Evolutionary conservation across 1,140 invertebrate species (phyloP), one percentile per base, ranked within the genome.

Genomic region (Drosophila sturtevanti): DNA sequence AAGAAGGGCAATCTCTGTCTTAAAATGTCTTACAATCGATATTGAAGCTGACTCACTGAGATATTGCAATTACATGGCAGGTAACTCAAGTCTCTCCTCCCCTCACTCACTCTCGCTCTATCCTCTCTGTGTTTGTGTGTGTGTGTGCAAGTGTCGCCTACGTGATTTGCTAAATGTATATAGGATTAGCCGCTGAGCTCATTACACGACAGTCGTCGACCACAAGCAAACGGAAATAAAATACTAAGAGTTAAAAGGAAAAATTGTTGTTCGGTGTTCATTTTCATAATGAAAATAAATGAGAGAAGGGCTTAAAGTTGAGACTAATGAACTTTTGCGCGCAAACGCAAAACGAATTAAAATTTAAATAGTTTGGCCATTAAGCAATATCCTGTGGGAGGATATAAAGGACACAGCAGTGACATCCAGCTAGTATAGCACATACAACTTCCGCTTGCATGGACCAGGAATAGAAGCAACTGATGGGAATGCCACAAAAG

Each of bases 351-450:
- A 69, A 12, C 63, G 52, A 75, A 84, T 82, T 70, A 80, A 85
- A 85, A 84, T 89, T 84, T 84, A 89, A 89, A 89, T 80, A 70
- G 72, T 76, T 80, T 77, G 71, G 65, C 84, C 77, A 89, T 89
- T 89, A 84, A 72, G 79, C 77, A 56, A 84, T 74, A 79, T 84
- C 56, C 73, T 77, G 72, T 48, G 44, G 68, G 27, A 31, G 62
- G 18, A 18, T 58, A n/a, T 11, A 16, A 58, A 27, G 31, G 55
- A 14, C 16, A 12, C 54, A 56, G 24, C 54, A 66, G 54, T 34
- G 22, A 37, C 72, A 58, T 11, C 48, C 24, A 22, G 54, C 48
- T 63, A 58, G 48, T 35, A 35, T 22, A 10, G 70, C 66, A 56
- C 54, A 79, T 73, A 56, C 54, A 79, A 61, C 67, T 70, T 68